Base-by-base conservation (phyloP, 2,113 vertebrate species). In the Oreotragus oreotragus region DNA sequence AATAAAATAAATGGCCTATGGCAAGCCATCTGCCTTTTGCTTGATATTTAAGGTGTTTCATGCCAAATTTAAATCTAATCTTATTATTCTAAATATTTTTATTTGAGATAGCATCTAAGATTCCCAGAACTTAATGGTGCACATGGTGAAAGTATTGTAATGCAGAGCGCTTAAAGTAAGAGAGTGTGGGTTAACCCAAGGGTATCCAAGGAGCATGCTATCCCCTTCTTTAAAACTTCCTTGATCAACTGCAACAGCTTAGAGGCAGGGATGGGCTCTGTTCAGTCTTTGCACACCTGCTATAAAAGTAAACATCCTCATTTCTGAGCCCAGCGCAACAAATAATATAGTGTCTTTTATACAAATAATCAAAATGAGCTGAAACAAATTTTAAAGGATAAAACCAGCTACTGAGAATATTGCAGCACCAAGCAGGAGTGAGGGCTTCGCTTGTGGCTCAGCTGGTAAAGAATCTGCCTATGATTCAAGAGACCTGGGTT, bases 1-100 rank as follows among this genome's bases (percentile, higher is more conserved):
- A 98, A 98, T 99, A 99, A 99, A 99, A 98, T 99, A 98, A 99
- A 98, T 98, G 98, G 98, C 98, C 98, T 98, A 98, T 98, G 97
- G 97, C 98, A 98, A 94, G 94, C 99, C 99, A 99, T 99, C 98
- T 99, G 99, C 98, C 98, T 98, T 98, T 98, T 98, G 96, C 96
- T 90, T 92, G 94, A 96, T 96, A 45, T 97, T 98, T 98, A 96
- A 98, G 91, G 3, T 98, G 96, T 98, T 98, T 97, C 91, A 10
- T 98, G 98, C 97, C 98, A 98, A 98, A 98, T 98, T 98, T 97
- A 98, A 98, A 98, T 98, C 97, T 98, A 98, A 94, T 98, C 97
- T 98, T 98, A 97, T 96, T 98, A 98, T 98, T 98, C 96, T 98
- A 98, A 98, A 98, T 98, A 98, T 98, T 98, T 97, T 98, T 98